These are phyloP conservation scores for Lasiurus cinereus DNA, from an alignment of 2,113 vertebrate genomes.

Conservation along the genomic window DNA sequence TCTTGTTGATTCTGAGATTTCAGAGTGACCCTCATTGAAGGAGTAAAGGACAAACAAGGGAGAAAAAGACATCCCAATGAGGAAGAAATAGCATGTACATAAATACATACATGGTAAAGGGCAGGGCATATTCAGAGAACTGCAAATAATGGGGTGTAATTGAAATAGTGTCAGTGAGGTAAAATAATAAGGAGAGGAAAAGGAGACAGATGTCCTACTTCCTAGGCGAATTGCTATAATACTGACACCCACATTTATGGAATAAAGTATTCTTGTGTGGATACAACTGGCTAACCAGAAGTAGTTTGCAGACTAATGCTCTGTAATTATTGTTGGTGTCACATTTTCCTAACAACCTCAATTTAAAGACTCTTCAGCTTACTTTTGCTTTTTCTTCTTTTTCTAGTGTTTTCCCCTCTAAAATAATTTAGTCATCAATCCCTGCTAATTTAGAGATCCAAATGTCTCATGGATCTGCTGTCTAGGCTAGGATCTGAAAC, in stretches of 20 bases:
- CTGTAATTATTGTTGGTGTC: not conserved
- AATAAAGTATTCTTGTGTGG: not conserved
- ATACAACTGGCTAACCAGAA: not conserved
- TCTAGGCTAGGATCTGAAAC: not conserved
- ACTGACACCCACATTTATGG: not conserved
- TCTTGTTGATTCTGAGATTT: not conserved
- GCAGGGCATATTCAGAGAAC: not conserved
- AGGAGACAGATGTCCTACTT: not conserved
- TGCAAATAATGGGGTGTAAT: not conserved
- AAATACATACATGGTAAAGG: not conserved
- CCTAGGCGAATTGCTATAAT: not conserved
- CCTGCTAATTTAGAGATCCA: not conserved
- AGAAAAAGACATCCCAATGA: not conserved
- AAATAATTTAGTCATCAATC: not conserved
- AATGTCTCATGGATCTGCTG: not conserved
- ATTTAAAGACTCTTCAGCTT: constrained; percentile 29
- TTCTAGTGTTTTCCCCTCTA: not conserved
- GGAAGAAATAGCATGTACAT: not conserved
- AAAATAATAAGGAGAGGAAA: not conserved
- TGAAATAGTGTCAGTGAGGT: not conserved
- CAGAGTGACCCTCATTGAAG: not conserved
- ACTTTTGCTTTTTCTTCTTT: not conserved
- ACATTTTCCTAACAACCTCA: not conserved
- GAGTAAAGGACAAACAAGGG: not conserved
- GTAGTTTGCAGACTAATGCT: not conserved